Evolutionary conservation across 2,888 invertebrate genomes (phyloP).

Genomic region (Notodonta dromedarius): DNA sequence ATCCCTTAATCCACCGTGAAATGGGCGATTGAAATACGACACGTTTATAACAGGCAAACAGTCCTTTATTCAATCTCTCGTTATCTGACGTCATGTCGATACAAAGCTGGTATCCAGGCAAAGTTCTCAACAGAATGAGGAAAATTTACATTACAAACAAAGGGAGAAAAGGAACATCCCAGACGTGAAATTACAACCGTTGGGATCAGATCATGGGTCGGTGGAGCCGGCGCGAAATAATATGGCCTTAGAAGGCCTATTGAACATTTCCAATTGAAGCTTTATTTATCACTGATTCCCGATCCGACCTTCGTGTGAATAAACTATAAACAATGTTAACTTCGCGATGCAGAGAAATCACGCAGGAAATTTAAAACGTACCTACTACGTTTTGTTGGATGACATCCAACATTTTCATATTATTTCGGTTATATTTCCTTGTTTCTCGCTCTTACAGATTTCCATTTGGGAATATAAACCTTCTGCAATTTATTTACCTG

Average conservation of each 20-base stretch:
- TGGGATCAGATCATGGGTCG: slow-evolving; percentile 50
- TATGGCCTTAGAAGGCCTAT: slow-evolving; percentile 50
- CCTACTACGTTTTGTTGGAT: background rate
- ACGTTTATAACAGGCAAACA: slow-evolving; percentile 51
- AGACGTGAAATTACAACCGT: slow-evolving; percentile 64
- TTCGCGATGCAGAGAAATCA: slow-evolving; percentile 8
- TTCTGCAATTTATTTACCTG: background rate
- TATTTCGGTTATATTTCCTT: background rate
- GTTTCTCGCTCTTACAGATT: background rate
- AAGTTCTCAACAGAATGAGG: slow-evolving; percentile 58
- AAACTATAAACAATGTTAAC: slow-evolving; percentile 23
- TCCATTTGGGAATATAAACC: background rate
- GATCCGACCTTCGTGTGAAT: slow-evolving; percentile 43
- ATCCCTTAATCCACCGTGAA: slow-evolving; percentile 58
- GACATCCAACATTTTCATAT: background rate
- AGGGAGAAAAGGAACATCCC: slow-evolving; percentile 59
- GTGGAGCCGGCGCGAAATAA: slow-evolving; percentile 50
- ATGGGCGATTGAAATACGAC: slow-evolving; percentile 50
- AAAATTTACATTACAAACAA: slow-evolving; percentile 73
- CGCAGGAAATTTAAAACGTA: background rate
- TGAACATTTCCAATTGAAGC: slow-evolving; percentile 39
- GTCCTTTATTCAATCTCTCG: slow-evolving; percentile 65
- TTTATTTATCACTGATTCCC: slow-evolving; percentile 59
- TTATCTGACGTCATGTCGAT: slow-evolving; percentile 63
- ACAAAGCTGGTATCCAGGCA: slow-evolving; percentile 61